Evolutionary conservation across 2,797 vertebrate genomes (phyloP), one percentile per base, ranked within the genome.

Genomic region (Dryobates pubescens): DNA sequence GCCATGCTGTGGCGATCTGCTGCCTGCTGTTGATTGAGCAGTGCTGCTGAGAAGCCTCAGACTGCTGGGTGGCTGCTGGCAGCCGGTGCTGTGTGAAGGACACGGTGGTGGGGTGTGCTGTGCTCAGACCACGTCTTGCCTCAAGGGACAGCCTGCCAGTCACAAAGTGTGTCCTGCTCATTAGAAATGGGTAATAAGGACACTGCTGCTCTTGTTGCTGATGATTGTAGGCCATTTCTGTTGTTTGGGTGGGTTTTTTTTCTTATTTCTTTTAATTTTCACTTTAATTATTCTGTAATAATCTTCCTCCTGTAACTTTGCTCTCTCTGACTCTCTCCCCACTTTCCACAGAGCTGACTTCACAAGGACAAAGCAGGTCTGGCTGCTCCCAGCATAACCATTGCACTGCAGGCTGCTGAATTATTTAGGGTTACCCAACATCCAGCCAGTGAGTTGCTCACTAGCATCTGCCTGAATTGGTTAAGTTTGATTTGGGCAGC

Each of bases 311-410:
- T 16, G 2, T 24, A 4, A 47, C 13, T 69, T 15, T 45, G 18
- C 26, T 63, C 27, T 69, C 24, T 19, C 38, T 19, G 22, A 19
- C 29, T 72, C 22, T 15, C 47, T 56, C 24, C 43, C 3, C 22
- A 20, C 17, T 62, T 41, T 29, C 26, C 1, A 0, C 17, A 11
- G 68, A 13, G 32, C 34, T 65, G 63, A 13, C 51, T 51, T 11
- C 4, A 0, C 0, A 1, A 3, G 7, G 15, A 6, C 18, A 17
- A 11, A 6, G 17, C 49, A 81, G n/a, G 43, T 47, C 47, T 1
- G 0, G 26, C 68, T 64, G 43, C 78, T 64, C n/a, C 75, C 0
- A 0, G 9, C 57, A 47, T 26, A 17, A 13, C 61, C n/a, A 6
- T 36, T 3, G 0, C 0, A 0, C 49, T 71, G 69, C 61, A 13